These are phyloP conservation scores for Drosophila formosana DNA, from an alignment of 2,888 invertebrate species.

Conservation along the genomic window DNA sequence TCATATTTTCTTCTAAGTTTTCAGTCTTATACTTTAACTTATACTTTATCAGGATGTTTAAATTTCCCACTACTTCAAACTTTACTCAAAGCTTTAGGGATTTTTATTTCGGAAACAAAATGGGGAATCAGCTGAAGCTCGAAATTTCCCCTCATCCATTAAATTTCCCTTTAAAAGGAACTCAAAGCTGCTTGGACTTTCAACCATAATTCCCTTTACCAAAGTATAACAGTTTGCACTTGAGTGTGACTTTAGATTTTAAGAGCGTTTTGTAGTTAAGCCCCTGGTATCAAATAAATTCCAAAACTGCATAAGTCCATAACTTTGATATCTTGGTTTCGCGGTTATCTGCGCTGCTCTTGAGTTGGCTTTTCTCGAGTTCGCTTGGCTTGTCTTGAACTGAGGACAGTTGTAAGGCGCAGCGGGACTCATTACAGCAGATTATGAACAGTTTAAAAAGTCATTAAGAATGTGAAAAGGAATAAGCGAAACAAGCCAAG, in stretches of 20 bases:
- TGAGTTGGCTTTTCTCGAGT: neutral
- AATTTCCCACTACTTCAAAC: neutral
- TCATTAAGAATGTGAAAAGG: constrained; percentile 42
- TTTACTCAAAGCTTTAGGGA: neutral
- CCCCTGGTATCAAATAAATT: constrained; percentile 1
- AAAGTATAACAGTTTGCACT: constrained; percentile 39
- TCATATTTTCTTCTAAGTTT: too few relatives aligned
- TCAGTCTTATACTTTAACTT: too few relatives aligned
- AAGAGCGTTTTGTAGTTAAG: constrained; percentile 10
- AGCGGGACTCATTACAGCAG: constrained; percentile 47
- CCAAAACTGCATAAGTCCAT: neutral
- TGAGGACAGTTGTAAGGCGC: constrained; percentile 25
- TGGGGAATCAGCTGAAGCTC: neutral
- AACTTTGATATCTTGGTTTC: constrained; percentile 25
- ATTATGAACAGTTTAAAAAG: constrained; percentile 70
- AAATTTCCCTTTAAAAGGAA: neutral
- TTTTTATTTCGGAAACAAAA: constrained; percentile 25
- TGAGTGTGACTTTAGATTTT: neutral
- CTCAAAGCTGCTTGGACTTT: neutral
- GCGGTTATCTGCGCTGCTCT: neutral
- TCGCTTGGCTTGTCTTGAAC: constrained; percentile 1
- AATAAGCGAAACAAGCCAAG: constrained; percentile 3
- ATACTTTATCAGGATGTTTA: too few relatives aligned
- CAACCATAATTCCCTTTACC: constrained; percentile 21
- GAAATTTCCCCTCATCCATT: neutral